Evolutionary conservation across 2,113 vertebrate genomes (phyloP).

Genomic region (Syngnathus floridae): DNA sequence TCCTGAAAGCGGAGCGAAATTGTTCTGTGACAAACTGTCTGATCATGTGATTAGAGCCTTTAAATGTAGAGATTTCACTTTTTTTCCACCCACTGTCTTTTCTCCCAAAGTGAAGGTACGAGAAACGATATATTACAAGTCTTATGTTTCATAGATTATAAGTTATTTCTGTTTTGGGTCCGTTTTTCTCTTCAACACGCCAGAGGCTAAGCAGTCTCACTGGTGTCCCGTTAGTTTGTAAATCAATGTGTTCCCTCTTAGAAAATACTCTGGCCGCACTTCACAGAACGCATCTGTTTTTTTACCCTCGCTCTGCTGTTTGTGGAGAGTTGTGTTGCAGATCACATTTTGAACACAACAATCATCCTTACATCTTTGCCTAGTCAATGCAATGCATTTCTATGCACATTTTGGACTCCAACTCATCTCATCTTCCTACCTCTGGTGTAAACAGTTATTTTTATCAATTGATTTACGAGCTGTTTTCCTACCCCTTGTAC

Average conservation of each 20-base stretch:
- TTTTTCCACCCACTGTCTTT: slow-evolving; percentile 17
- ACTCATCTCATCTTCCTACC: background rate
- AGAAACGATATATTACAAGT: slow-evolving; percentile 9
- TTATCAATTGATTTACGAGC: slow-evolving; percentile 16
- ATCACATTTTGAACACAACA: background rate
- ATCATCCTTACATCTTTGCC: background rate
- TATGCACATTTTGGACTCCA: background rate
- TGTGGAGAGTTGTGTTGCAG: slow-evolving; percentile 3
- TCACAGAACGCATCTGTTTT: slow-evolving; percentile 52
- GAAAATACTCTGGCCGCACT: slow-evolving; percentile 31
- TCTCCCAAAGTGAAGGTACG: slow-evolving; percentile 10
- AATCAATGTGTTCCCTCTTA: slow-evolving; percentile 47
- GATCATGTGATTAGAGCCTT: slow-evolving; percentile 14
- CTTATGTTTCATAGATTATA: background rate
- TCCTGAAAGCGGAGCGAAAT: slow-evolving; percentile 40
- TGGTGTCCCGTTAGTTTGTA: slow-evolving; percentile 32
- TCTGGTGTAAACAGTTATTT: slow-evolving; percentile 5
- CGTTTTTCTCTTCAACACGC: slow-evolving; percentile 3
- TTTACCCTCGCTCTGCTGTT: slow-evolving; percentile 9
- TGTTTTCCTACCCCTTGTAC: slow-evolving; percentile 15
- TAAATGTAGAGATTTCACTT: slow-evolving; percentile 25
- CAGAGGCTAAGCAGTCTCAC: slow-evolving; percentile 20
- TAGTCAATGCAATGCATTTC: background rate
- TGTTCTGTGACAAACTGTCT: slow-evolving; percentile 34
- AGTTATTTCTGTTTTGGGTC: slow-evolving; percentile 7